Conservation (phyloP, 2,113 vertebrate species). For the Reinhardtius hippoglossoides region DNA sequence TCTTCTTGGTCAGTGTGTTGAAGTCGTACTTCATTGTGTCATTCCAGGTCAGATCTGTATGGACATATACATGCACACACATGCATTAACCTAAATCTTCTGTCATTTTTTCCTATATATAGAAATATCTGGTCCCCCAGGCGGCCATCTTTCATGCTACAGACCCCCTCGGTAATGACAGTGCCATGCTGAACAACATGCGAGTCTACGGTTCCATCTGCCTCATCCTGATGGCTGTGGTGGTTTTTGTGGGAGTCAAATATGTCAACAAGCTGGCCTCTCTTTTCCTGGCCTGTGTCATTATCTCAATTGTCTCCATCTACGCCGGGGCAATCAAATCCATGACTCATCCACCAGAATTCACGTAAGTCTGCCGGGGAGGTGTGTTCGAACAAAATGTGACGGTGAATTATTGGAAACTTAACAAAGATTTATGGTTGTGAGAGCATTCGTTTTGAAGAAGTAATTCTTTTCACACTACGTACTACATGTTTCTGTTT, state of each 20-base stretch:
- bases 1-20: slow-evolving; percentile 90
- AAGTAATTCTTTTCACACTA: neutral
- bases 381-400: neutral
- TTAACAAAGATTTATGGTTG: neutral
- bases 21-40: neutral
- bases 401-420: too few species aligned
- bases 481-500: neutral
- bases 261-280: slow-evolving; percentile 99
- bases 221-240: slow-evolving; percentile 93
- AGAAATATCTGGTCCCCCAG: slow-evolving; percentile 95
- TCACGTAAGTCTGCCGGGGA: slow-evolving; percentile 89
- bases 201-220: slow-evolving; percentile 94
- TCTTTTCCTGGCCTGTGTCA: slow-evolving; percentile 96
- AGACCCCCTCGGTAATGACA: slow-evolving; percentile 84
- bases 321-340: slow-evolving; percentile 96
- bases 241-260: slow-evolving; percentile 97
- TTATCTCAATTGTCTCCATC: slow-evolving; percentile 97
- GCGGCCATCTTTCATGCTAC: slow-evolving; percentile 92
- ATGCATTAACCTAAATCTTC: neutral
- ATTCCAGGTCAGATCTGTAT: neutral
- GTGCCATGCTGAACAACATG: slow-evolving; percentile 95
- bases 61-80: neutral
- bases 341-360: slow-evolving; percentile 91
- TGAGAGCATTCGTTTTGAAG: neutral
- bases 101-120: slow-evolving; percentile 25